Base-by-base conservation (phyloP, 2,113 vertebrate genomes). In the human (Homo sapiens) region DNA sequence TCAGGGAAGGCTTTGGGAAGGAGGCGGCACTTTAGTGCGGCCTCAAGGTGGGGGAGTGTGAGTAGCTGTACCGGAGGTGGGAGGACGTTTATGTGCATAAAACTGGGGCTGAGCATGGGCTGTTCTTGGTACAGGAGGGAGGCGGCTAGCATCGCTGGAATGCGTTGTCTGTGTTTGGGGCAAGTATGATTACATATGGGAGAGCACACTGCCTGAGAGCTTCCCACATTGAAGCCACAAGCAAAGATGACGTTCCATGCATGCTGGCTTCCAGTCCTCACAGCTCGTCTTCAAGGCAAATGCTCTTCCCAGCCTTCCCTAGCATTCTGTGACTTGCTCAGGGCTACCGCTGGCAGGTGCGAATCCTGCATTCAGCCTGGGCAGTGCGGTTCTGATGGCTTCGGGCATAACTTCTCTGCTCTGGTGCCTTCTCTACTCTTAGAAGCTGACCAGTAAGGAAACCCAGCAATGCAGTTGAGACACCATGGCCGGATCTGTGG, bases 11-110 rank as follows among this genome's bases (percentile, higher is more conserved):
- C 57, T 91, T 38, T 70, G 57, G 87, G 83, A 84, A 89, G 94
- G 87, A 95, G 95, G 90, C 4, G 40, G 93, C 61, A n/a, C 61
- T 93, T 84, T 22, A 73, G 48, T 6, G 12, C 76, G 96, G 73
- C 79, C 86, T 48, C 16, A 11, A 22, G 32, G 38, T 55, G 64
- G 72, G 72, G 88, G 90, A 80, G 81, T 45, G 48, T 66, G 55
- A 80, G 86, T 35, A 59, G 86, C 83, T 76, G 92, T 14, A 20
- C 35, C 5, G 23, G 55, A 92, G 82, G 96, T 94, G 83, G 97
- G 97, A 96, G 96, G 92, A 93, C 89, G 32, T 93, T 87, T 92
- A 66, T 80, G 75, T 68, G 72, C 81, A 43, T 38, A 23, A 61
- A 92, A 82, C 48, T 27, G 48, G 89, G 87, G 90, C 90, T 75